Conservation (phyloP, 2,113 vertebrate species). For the Antechinus stuartii region DNA sequence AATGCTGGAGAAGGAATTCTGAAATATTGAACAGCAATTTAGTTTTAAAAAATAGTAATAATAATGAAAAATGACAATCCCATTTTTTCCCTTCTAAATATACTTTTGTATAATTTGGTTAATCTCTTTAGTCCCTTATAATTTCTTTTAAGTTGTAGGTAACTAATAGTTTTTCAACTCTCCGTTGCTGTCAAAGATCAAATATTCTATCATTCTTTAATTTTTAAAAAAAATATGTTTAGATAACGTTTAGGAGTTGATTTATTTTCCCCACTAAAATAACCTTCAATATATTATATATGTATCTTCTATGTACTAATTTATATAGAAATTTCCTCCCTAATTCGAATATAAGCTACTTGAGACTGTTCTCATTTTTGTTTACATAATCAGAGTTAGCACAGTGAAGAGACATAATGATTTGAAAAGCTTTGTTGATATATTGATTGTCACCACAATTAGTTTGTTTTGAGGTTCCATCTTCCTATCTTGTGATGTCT, state of each 20-base stretch:
- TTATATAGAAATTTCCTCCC: neutral
- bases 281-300: neutral
- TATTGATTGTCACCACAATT: neutral
- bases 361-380: neutral
- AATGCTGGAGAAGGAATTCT: neutral
- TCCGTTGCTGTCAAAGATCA: neutral
- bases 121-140: neutral
- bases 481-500: neutral
- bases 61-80: neutral
- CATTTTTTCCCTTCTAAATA: neutral
- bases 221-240: neutral
- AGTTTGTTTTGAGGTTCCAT: neutral
- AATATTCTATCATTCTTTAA: neutral
- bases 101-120: neutral
- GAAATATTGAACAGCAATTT: neutral
- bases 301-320: neutral
- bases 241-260: neutral
- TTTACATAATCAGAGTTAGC: neutral
- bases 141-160: neutral
- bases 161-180: neutral
- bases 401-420: neutral
- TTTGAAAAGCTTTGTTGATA: neutral
- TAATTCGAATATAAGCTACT: neutral
- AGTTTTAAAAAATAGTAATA: neutral
- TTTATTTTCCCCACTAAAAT: neutral